Evolutionary conservation across 2,113 vertebrate genomes (phyloP), one percentile per base, ranked within the genome.

Genomic region (Austrofundulus limnaeus): DNA sequence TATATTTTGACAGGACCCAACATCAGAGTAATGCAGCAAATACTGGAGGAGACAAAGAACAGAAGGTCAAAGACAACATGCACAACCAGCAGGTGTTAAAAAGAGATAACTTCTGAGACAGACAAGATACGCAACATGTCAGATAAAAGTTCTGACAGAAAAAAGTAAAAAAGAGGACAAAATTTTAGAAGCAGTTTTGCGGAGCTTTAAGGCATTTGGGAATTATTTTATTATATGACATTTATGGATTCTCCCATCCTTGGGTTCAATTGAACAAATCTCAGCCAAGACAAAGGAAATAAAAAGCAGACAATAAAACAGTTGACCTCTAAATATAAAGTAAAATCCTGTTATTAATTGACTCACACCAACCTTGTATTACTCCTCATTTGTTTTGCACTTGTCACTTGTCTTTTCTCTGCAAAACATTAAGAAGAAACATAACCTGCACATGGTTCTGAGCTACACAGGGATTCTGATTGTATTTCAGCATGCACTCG

Each of bases 1-100:
- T 70, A 55, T 72, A 39, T 1, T 3, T 47, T 72, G 76, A 80
- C 73, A 69, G 53, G 54, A 50, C 74, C 15, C 43, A 71, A 74
- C 65, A 81, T 62, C 57, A 61, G 52, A n/a, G n/a, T 64, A 48
- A 66, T 37, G 37, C 38, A 66, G 43, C 4, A 9, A 61, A 60
- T 50, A 71, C 3, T 2, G n/a, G 25, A 42, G 11, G 49, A 78
- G 10, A 50, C 23, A 49, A 46, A 28, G 17, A 58, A 42, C 7
- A 39, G 25, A 20, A 34, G 43, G 4, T 23, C 15, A 21, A 23
- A 56, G 20, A 28, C 16, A 38, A 47, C 12, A 45, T 37, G 0
- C 1, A 13, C 13, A 34, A 52, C 8, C 1, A 17, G n/a, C 9
- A 38, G 28, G 37, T 38, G 25, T 17, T 62, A 50, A 56, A 38